A percentile compares a stretch with the other conserved stretches of the same genome.
Conservation (phyloP, 1,140 invertebrate genomes). For the Eurosta solidaginis region DNA sequence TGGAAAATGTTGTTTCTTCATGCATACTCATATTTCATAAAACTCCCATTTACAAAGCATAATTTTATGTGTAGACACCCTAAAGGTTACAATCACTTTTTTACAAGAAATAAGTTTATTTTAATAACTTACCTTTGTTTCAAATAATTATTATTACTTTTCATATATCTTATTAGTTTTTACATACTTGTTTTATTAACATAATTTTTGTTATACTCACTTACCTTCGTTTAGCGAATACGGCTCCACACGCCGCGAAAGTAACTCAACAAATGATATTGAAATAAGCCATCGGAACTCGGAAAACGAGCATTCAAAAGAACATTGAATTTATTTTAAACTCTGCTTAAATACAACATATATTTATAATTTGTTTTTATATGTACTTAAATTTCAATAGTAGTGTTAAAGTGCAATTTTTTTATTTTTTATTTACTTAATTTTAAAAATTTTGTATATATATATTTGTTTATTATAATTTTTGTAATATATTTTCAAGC, state of each 20-base stretch:
- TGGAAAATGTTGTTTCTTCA: constrained; percentile 4
- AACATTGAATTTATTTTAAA: not conserved
- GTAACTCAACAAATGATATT: not conserved
- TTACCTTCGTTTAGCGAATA: not conserved
- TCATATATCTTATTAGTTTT: not conserved
- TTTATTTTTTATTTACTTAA: too few relatives aligned
- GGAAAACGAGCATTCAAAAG: not conserved
- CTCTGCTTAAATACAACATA: not conserved
- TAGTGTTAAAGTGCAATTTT: too few relatives aligned
- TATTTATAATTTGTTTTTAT: not conserved
- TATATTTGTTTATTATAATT: not conserved
- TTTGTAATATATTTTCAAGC: not conserved
- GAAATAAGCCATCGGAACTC: not conserved
- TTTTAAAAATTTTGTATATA: not conserved
- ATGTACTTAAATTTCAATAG: not conserved
- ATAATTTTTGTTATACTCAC: not conserved
- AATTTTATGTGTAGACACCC: not conserved
- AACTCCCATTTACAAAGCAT: not conserved
- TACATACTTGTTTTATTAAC: not conserved
- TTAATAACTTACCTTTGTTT: not conserved
- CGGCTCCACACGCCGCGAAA: not conserved
- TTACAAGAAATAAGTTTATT: not conserved
- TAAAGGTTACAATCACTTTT: not conserved
- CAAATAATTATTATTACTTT: not conserved
- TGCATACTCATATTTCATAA: not conserved